A percentile compares a stretch with the other conserved stretches of the same genome.
Conservation (phyloP, 53 echinoderm and acorn worm genomes). For the Crossaster papposus region DNA sequence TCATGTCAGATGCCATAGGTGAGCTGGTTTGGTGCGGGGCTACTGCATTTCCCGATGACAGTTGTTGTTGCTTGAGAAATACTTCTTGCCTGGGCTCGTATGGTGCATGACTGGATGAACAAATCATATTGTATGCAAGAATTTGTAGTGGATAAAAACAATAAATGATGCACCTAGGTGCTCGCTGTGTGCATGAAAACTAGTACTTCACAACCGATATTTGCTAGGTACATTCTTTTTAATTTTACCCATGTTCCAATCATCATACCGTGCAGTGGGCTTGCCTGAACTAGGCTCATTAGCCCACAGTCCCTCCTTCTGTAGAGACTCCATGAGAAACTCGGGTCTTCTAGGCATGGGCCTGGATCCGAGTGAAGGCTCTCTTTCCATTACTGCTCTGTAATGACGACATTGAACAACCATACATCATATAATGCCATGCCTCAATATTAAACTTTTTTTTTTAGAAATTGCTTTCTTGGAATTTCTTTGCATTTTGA, state of each 20-base stretch:
- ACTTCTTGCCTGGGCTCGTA: constrained; percentile 17
- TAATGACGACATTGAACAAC: constrained; percentile 2
- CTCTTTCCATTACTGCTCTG: constrained; percentile 24
- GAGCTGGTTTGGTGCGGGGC: neutral
- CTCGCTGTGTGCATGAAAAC: neutral
- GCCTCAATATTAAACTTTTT: too few relatives aligned
- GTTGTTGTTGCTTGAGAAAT: constrained; percentile 30
- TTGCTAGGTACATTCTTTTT: neutral
- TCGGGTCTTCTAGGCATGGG: constrained; percentile 85
- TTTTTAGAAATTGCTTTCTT: too few relatives aligned
- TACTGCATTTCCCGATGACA: neutral
- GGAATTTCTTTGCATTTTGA: too few relatives aligned
- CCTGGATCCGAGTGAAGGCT: constrained; percentile 9
- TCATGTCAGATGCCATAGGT: neutral
- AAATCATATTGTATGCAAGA: neutral
- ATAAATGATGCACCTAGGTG: too few relatives aligned
- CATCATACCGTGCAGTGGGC: neutral
- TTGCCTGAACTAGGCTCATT: neutral
- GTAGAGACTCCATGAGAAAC: constrained; percentile 80
- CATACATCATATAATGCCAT: neutral
- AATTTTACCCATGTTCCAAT: neutral
- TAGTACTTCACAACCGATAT: neutral
- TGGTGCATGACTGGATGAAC: constrained; percentile 15
- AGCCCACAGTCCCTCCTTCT: constrained; percentile 83
- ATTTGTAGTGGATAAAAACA: neutral